Evolutionary conservation across 2,797 vertebrate genomes (phyloP), one percentile per base, ranked within the genome.

Genomic region (Crenuchus spilurus): DNA sequence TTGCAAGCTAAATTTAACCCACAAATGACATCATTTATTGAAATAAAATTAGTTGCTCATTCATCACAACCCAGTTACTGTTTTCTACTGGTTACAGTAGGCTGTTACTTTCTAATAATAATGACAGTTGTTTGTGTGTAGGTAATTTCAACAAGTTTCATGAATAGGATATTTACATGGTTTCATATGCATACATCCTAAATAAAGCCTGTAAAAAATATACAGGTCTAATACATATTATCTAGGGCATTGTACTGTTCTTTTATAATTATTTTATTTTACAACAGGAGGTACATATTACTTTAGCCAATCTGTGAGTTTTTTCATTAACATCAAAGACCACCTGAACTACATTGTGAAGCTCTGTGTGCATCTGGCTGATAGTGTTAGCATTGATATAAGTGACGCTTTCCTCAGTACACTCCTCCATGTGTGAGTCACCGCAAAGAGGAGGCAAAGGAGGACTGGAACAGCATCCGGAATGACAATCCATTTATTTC

Each of bases 401-500:
- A 72, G 60, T 49, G 51, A 57, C 58, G 55, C 65, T 77, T 52
- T 64, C 77, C 72, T 54, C 58, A 24, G 33, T 72, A 73, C 65
- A 78, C 75, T 68, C 63, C 8, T 60, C 5, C 35, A 16, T 55
- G 57, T 74, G 68, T 88, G 87, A 87, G 79, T 90, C 86, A 84
- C 78, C 63, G 66, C 72, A 79, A 80, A 83, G 76, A 85, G 83
- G 82, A 79, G 82, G 82, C 75, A 39, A 63, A 69, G 76, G 75
- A 76, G 76, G 73, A 64, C 35, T 75, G 75, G 78, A 80, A 82
- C 37, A 72, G 57, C 75, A 82, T 81, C 78, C 81, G 82, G 74
- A 82, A 81, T 8, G 77, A 63, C 82, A 85, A 81, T 87, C 75
- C 76, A 79, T 84, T 85, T 83, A 89, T 88, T 88, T 88, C 80